These are phyloP conservation scores for Lagria hirta DNA, from an alignment of 2,888 invertebrate genomes.

Conservation along the genomic window DNA sequence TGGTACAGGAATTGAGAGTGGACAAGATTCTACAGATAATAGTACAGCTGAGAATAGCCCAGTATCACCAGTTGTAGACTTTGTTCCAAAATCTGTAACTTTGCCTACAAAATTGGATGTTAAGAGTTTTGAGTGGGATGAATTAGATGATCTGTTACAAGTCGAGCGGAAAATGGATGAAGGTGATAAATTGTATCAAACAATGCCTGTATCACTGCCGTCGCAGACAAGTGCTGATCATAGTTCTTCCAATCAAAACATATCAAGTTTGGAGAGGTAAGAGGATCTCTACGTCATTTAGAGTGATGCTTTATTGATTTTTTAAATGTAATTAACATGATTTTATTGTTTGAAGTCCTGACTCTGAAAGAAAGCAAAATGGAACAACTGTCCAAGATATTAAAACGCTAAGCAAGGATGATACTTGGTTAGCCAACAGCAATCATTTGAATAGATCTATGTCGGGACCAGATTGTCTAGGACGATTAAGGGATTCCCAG, in stretches of 20 bases:
- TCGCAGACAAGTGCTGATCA: slow-evolving; percentile 58
- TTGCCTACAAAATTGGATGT: slow-evolving; percentile 68
- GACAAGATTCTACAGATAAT: slow-evolving; percentile 37
- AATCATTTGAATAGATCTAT: slow-evolving; percentile 58
- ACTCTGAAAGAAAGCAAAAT: too few species aligned
- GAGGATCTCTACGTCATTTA: too few species aligned
- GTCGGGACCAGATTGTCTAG: slow-evolving; percentile 62
- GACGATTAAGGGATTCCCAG: slow-evolving; percentile 52
- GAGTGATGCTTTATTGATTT: too few species aligned
- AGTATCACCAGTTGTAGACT: slow-evolving; percentile 33
- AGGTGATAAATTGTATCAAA: slow-evolving; percentile 67
- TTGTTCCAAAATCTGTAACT: slow-evolving; percentile 54
- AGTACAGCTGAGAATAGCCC: slow-evolving; percentile 35
- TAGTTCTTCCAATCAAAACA: slow-evolving; percentile 35
- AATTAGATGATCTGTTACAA: slow-evolving; percentile 68
- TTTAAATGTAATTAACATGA: too few species aligned
- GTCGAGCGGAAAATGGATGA: slow-evolving; percentile 67
- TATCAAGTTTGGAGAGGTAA: too few species aligned
- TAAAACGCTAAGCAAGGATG: slow-evolving; percentile 53
- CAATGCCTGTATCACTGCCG: slow-evolving; percentile 67
- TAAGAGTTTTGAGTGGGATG: slow-evolving; percentile 69
- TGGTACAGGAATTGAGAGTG: slow-evolving; percentile 43
- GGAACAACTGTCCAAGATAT: too few species aligned
- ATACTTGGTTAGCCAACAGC: slow-evolving; percentile 56
- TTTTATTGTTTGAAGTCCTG: too few species aligned